Conservation (phyloP, 2,113 vertebrate genomes). For the pig (Sus scrofa) region T2T-Sscrofa CM000826.6:77940501-77941000, state of each 20-base stretch:
- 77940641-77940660: neutral
- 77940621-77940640: neutral
- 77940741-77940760: conserved; percentile 13
- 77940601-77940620: neutral
- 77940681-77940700: neutral
- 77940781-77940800: neutral
- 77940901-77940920: neutral
- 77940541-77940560: neutral
- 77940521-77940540: neutral
- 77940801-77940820: neutral
- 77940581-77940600: neutral
- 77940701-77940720: neutral
- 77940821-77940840: neutral
- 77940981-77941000: neutral
- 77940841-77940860: neutral
- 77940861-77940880: neutral
- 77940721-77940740: neutral
- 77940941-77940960: neutral
- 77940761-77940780: neutral
- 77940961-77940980: neutral
- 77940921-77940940: neutral
- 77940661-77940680: neutral
- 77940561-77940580: neutral
- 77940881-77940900: neutral
- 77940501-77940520: neutral